Base-by-base conservation (phyloP, 2,888 invertebrate genomes). In the Amphiduros pacificus region DNA sequence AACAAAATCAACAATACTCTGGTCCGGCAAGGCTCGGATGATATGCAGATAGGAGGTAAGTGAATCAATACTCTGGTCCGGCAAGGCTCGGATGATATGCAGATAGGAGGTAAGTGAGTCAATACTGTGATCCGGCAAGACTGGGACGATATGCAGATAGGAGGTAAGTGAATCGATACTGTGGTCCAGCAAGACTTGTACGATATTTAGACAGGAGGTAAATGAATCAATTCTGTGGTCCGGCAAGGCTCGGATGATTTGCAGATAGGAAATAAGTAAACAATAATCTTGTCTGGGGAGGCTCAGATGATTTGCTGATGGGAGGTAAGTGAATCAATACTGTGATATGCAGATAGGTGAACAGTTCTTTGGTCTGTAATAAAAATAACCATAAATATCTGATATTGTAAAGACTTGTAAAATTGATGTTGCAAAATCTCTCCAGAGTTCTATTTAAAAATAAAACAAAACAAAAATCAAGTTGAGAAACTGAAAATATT, bases 91-190 rank as follows among this genome's bases (percentile, higher is more conserved):
- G 80, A 82, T 24, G 83, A 83, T 59, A 75, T 78, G 50, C 78
- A 81, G 58, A 81, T 83, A 82, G 81, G 83, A 73, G 74, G 89
- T 93, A 65, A 88, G 64, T 84, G 86, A 28, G 5, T 49, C n/a
- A n/a, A 86, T 50, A 86, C 88, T 11, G 86, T 94, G 67, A 86
- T 88, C 60, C 87, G 88, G 67, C 88, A 89, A 62, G 91, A 91
- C 0, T 79, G 76, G 57, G 80, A 82, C 24, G 83, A 83, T 59
- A 75, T 78, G 50, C 78, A 81, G 58, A 81, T 83, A 82, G 81
- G 83, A 73, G 74, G 89, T 93, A 65, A 88, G 64, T 84, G 86
- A 28, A 5, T 49, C n/a, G 9, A 86, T 50, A 86, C 88, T 11
- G 86, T 94, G 67, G 86, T 88, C 60, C 87, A 87, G 67, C 88